Base-by-base conservation (phyloP, 1,140 invertebrate species). In the Pseudomyrmex cubaensis region DNA sequence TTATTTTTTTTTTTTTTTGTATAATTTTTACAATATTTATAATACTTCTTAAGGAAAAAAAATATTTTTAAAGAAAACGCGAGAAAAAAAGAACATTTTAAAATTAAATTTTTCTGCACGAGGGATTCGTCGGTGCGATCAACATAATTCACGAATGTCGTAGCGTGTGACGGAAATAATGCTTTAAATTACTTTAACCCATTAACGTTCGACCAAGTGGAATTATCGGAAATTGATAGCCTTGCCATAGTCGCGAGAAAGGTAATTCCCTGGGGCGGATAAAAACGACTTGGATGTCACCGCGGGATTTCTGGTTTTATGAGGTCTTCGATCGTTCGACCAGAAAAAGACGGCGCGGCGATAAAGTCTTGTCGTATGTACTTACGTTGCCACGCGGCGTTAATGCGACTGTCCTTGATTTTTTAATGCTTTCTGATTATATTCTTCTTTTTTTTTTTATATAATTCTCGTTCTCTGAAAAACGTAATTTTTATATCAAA, bases 221-320 rank as follows among this genome's bases (percentile, higher is more conserved):
- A 87, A 89, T 89, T 87, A 85, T 77, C 62, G 56, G n/a, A 59
- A 75, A 85, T 87, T 85, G 82, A 74, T 84, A 73, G 73, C 52
- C 50, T 59, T 56, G 70, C 50, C 70, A 35, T 22, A 54, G 25
- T 13, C 13, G 46, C n/a, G 17, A 15, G 57, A 52, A 75, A 75
- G 84, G 72, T 85, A 85, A 85, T 84, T 88, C 82, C 52, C 61
- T 25, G 20, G 9, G 7, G 13, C 13, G n/a, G 17, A 77, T 46
- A 87, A 87, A 87, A 87, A 83, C 66, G 25, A 66, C 56, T 56
- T 15, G 35, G 44, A 46, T 46, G 50, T 77, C 63, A 73, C 70
- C 25, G 77, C 12, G 17, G 52, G 59, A 82, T 59, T 59, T 85
- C 63, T 72, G 22, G 59, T 86, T 87, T 87, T 84, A 87, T 77